phyloP scores from a whole-genome alignment of 2,888 invertebrate species.

The Noctua janthina region DNA sequence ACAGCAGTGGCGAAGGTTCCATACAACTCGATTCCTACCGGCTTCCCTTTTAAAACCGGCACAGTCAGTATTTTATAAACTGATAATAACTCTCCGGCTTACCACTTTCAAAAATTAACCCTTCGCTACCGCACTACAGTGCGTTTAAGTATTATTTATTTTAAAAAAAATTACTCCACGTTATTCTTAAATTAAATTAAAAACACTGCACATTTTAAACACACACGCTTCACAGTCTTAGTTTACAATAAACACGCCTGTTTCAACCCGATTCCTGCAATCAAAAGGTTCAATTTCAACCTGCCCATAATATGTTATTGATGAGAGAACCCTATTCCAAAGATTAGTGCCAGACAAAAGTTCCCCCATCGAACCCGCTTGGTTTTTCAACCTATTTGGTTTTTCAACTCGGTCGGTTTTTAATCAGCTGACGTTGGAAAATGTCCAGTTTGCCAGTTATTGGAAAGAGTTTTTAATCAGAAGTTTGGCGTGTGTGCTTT shows the following conservation, averaged over 20 bases:
- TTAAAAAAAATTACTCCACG: neutral
- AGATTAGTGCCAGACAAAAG: conserved; percentile 63
- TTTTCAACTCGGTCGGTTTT: conserved; percentile 74
- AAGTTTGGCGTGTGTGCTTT: conserved; percentile 57
- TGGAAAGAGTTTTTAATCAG: conserved; percentile 70
- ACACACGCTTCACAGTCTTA: neutral
- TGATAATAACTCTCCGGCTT: too few species aligned
- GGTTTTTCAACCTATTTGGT: conserved; percentile 60
- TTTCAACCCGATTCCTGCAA: neutral
- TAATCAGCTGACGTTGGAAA: conserved; percentile 81
- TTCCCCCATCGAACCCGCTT: conserved; percentile 48
- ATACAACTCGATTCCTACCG: too few species aligned
- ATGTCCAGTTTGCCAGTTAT: conserved; percentile 75
- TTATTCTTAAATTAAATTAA: neutral
- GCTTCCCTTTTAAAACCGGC: too few species aligned
- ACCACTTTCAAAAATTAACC: too few species aligned
- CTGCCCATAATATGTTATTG: conserved; percentile 51
- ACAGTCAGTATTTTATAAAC: too few species aligned
- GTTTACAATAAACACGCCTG: neutral
- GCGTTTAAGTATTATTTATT: neutral
- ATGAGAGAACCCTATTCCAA: conserved; percentile 43
- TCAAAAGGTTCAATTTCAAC: conserved; percentile 19
- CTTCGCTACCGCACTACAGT: neutral
- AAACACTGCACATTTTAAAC: neutral
- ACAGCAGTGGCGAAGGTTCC: too few species aligned